A percentile compares a stretch with the other conserved stretches of the same genome.
Evolutionary conservation across 2,888 invertebrate species (phyloP).

Genomic region (Petrophora chlorosata): DNA sequence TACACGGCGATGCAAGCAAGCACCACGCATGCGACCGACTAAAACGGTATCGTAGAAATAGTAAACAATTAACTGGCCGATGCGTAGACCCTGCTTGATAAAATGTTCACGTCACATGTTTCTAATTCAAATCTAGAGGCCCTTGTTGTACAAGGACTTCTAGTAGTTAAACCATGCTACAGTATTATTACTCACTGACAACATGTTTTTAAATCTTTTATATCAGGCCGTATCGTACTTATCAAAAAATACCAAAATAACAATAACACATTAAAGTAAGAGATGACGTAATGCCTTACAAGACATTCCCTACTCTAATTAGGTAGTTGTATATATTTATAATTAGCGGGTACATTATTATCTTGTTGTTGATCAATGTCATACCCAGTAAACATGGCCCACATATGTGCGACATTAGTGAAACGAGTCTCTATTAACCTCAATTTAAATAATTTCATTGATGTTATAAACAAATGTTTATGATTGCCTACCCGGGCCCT

Average conservation of each 20-base stretch:
- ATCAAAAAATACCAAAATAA: slow-evolving; percentile 1
- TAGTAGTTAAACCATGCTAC: slow-evolving; percentile 34
- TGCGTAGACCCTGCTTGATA: slow-evolving; percentile 68
- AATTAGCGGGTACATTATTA: slow-evolving; percentile 48
- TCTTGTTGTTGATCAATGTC: slow-evolving; percentile 71
- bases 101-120: slow-evolving; percentile 63
- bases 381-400: slow-evolving; percentile 73
- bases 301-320: slow-evolving; percentile 56
- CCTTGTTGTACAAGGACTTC: slow-evolving; percentile 47
- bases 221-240: slow-evolving; percentile 9
- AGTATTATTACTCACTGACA: slow-evolving; percentile 7
- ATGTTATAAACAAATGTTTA: slow-evolving; percentile 72
- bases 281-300: slow-evolving; percentile 46
- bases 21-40: slow-evolving; percentile 63
- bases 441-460: slow-evolving; percentile 78
- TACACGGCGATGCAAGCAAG: slow-evolving; percentile 52
- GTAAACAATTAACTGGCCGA: slow-evolving; percentile 74
- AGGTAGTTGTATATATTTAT: slow-evolving; percentile 57
- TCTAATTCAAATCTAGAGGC: slow-evolving; percentile 50
- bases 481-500: slow-evolving; percentile 69
- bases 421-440: slow-evolving; percentile 79
- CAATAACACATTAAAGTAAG: slow-evolving; percentile 31
- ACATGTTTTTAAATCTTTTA: slow-evolving; percentile 12
- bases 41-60: slow-evolving; percentile 73
- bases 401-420: slow-evolving; percentile 79